phyloP scores from a whole-genome alignment of 2,797 vertebrate genomes.

The Psittacula echo region DNA sequence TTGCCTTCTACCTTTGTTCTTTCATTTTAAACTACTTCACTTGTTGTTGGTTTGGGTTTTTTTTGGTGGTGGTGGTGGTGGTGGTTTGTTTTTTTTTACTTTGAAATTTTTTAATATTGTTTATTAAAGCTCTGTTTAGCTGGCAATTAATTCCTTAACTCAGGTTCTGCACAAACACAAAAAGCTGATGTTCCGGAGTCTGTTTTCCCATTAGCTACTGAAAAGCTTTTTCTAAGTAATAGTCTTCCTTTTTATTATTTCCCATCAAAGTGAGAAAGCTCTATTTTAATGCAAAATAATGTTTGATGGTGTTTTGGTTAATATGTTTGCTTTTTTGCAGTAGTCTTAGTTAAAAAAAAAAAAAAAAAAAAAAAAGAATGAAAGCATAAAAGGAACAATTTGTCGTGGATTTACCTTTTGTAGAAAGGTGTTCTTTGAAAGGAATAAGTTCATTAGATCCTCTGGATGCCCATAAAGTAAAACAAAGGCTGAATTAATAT shows the following conservation, averaged over 20 bases:
- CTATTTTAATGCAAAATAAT: not conserved
- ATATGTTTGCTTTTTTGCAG: not conserved
- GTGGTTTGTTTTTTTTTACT: not conserved
- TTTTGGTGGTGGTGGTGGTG: not conserved
- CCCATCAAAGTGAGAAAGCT: not conserved
- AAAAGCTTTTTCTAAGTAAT: not conserved
- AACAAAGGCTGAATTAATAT: not conserved
- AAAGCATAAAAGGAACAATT: not conserved
- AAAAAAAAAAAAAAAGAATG: not conserved
- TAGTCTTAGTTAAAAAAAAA: not conserved
- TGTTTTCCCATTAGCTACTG: not conserved
- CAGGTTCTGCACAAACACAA: not conserved
- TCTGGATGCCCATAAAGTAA: not conserved
- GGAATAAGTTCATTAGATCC: not conserved
- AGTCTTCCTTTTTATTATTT: not conserved
- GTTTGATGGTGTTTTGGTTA: not conserved
- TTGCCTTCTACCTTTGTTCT: not conserved
- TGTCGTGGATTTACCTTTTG: not conserved
- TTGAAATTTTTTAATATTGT: not conserved
- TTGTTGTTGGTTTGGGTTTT: too few species aligned
- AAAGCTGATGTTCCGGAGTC: not conserved
- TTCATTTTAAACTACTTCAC: not conserved
- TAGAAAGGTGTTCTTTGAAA: not conserved
- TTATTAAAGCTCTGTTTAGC: not conserved
- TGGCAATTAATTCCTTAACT: not conserved